Conservation (phyloP, 2,113 vertebrate species). For the Callaeas wilsoni region DNA sequence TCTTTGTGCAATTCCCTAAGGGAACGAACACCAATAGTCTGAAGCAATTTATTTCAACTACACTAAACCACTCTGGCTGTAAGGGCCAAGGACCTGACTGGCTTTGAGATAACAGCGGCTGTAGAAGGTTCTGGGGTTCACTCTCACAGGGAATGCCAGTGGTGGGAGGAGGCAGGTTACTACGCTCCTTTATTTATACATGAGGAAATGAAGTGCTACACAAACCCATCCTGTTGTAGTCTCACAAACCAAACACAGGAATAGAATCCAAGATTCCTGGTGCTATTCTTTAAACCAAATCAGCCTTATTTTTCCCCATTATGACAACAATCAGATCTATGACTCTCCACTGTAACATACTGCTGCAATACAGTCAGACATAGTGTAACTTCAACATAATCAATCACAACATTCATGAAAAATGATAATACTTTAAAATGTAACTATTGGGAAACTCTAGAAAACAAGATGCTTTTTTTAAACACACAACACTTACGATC, state of each 20-base stretch:
- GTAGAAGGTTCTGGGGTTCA: background rate
- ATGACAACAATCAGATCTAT: background rate
- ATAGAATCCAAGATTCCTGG: background rate
- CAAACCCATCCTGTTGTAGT: background rate
- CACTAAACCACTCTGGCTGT: background rate
- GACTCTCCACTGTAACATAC: background rate
- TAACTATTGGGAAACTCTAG: background rate
- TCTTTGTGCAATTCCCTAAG: background rate
- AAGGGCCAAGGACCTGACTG: background rate
- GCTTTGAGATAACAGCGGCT: background rate
- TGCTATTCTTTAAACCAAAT: background rate
- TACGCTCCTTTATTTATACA: background rate
- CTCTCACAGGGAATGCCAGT: background rate
- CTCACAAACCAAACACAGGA: background rate
- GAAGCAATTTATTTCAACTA: background rate
- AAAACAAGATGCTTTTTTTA: background rate
- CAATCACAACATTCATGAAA: background rate
- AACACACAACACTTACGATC: slow-evolving; percentile 79
- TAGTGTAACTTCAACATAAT: background rate
- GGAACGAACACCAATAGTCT: background rate
- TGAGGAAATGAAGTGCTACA: background rate
- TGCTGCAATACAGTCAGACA: background rate
- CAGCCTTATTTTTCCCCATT: background rate
- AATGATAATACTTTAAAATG: background rate
- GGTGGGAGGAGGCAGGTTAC: background rate